These are phyloP conservation scores for Platorchestia sp. DNA, from an alignment of 1,140 invertebrate species.

Conservation along the genomic window DNA sequence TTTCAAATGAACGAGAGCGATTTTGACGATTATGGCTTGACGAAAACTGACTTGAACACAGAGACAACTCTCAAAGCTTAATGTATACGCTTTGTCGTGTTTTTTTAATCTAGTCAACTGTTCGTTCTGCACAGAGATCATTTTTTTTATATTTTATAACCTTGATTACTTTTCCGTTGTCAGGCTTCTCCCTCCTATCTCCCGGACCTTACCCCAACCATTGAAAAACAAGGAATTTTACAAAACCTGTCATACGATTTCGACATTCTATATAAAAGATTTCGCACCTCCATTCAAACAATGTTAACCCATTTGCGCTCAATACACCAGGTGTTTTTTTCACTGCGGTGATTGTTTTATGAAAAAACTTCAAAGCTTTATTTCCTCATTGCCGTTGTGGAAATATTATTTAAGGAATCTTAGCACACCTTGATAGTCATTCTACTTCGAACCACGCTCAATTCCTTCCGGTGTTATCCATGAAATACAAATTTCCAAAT, in stretches of 20 bases:
- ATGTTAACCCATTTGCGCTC: not conserved
- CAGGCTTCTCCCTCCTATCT: not conserved
- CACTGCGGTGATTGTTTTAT: not conserved
- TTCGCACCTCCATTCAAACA: not conserved
- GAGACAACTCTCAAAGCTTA: not conserved
- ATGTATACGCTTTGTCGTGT: not conserved
- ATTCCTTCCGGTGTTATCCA: not conserved
- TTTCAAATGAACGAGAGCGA: not conserved
- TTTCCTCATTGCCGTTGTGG: not conserved
- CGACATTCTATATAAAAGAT: not conserved
- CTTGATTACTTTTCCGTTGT: not conserved
- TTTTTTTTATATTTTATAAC: not conserved
- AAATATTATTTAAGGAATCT: not conserved
- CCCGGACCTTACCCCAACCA: not conserved
- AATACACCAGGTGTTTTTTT: not conserved
- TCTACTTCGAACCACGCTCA: not conserved
- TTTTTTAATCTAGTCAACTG: not conserved
- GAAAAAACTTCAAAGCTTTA: not conserved
- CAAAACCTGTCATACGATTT: not conserved
- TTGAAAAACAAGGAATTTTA: not conserved
- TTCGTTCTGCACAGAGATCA: not conserved
- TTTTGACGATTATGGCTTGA: not conserved
- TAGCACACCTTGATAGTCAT: not conserved
- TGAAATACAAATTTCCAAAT: not conserved
- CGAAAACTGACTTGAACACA: not conserved